Evolutionary conservation across 2,797 vertebrate genomes (phyloP).

Genomic region (Nyctalus aviator): DNA sequence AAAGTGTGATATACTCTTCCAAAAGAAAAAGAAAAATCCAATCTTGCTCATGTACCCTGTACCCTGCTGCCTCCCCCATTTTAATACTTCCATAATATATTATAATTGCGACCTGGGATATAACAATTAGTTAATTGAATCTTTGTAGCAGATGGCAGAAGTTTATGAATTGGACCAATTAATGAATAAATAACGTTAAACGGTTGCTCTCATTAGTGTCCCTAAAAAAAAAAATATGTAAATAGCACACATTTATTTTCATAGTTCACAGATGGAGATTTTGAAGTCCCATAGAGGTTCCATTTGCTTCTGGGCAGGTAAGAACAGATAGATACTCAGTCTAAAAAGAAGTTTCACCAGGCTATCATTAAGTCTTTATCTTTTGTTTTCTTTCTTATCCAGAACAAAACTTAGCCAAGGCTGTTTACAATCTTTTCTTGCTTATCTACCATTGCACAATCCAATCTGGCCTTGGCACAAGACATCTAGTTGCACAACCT

Average conservation of each 20-base stretch:
- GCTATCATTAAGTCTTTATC: neutral
- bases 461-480: slow-evolving; percentile 65
- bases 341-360: slow-evolving; percentile 42
- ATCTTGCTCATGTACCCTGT: neutral
- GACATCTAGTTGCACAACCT: slow-evolving; percentile 54
- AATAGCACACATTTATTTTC: slow-evolving; percentile 73
- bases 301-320: slow-evolving; percentile 63
- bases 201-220: slow-evolving; percentile 77
- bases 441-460: slow-evolving; percentile 68
- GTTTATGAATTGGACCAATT: slow-evolving; percentile 81
- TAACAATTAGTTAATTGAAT: slow-evolving; percentile 76
- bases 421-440: slow-evolving; percentile 60
- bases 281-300: slow-evolving; percentile 44
- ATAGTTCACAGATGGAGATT: slow-evolving; percentile 73
- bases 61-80: neutral
- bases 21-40: neutral
- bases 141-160: slow-evolving; percentile 79
- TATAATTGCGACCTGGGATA: slow-evolving; percentile 65
- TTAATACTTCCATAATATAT: slow-evolving; percentile 56
- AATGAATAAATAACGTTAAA: slow-evolving; percentile 84
- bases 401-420: slow-evolving; percentile 51
- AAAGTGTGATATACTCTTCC: neutral
- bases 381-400: slow-evolving; percentile 6
- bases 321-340: slow-evolving; percentile 44
- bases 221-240: slow-evolving; percentile 73